Evolutionary conservation across 92 coral and sea anemone species (phyloP), one percentile per base, ranked within the genome.

Genomic region (Palythoa grandis): DNA sequence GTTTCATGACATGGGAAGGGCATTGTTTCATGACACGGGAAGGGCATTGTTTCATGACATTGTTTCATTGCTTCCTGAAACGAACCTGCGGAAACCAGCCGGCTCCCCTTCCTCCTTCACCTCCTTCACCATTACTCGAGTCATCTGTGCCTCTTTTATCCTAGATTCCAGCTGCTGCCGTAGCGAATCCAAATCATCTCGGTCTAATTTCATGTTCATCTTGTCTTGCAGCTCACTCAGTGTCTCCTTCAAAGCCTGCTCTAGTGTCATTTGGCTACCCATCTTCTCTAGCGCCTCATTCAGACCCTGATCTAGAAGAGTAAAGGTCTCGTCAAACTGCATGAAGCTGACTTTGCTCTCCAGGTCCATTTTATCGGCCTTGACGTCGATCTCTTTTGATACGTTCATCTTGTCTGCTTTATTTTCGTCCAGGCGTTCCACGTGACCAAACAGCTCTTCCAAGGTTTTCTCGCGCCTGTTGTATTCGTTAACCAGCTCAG

Each of bases 271-370:
- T 87, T 94, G 89, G 80, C 83, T 94, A 10, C 91, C 98, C 98
- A 96, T 96, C 91, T 96, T 96, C 88, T 96, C 98, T 87, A 94
- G 79, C 7, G 98, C 98, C 17, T 96, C 98, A 67, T 90, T 94
- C 56, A 96, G 92, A 14, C 96, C 98, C 29, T 95, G 95, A 90
- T 96, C 98, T 90, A 96, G 90, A 39, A 96, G 91, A 74, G 82
- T 94, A 72, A 96, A 96, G 60, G 94, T 88, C 86, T 96, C 98
- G 85, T 96, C 98, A 77, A 96, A 96, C 71, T 92, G 94, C 58
- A 87, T 94, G 63, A 94, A 43, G 70, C 98, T 96, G 52, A 96
- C 98, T 88, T 96, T 96, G 43, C 88, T 75, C 71, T 93, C 98
- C 72, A 96, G 68, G 54, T 96, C 98, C 83, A 91, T 88, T 61